Percentiles rank a stretch among this genome's conserved stretches.
Evolutionary conservation across 2,888 invertebrate species (phyloP).

Genomic region (Nebria salina): DNA sequence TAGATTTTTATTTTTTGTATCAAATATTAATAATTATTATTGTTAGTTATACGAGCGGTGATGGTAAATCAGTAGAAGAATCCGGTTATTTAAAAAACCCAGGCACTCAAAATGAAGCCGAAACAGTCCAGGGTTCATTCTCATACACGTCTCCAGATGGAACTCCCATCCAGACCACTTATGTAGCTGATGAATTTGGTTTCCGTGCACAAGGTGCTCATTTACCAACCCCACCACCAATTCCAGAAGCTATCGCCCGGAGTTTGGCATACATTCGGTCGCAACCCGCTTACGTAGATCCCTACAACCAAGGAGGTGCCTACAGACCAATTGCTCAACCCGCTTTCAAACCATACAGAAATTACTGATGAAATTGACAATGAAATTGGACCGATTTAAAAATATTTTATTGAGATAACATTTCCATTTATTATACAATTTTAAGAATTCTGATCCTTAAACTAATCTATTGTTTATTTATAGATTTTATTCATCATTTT

Average conservation of each 20-base stretch:
- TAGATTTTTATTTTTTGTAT: not conserved
- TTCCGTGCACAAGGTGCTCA: conserved; percentile 81
- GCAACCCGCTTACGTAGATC: conserved; percentile 33
- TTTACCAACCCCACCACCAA: conserved; percentile 79
- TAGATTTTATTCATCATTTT: not conserved
- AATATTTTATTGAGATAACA: not conserved
- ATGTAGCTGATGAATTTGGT: conserved; percentile 82
- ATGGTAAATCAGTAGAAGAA: conserved; percentile 82
- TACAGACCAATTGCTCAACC: conserved; percentile 26
- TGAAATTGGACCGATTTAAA: not conserved
- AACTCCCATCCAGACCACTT: conserved; percentile 74
- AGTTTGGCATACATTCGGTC: conserved; percentile 59
- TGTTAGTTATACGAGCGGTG: conserved; percentile 76
- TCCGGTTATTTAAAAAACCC: conserved; percentile 78
- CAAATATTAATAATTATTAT: not conserved
- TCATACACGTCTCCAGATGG: conserved; percentile 81
- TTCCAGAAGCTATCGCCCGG: conserved; percentile 76
- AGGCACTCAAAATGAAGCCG: conserved; percentile 74
- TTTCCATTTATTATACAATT: not conserved
- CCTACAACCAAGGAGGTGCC: conserved; percentile 29
- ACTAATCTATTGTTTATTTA: not conserved
- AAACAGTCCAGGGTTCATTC: conserved; percentile 81
- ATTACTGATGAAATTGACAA: not conserved
- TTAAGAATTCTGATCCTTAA: not conserved
- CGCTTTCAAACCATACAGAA: conserved; percentile 33